Base-by-base conservation (phyloP, 1,140 invertebrate species). In the Trichonephila clavipes region DNA sequence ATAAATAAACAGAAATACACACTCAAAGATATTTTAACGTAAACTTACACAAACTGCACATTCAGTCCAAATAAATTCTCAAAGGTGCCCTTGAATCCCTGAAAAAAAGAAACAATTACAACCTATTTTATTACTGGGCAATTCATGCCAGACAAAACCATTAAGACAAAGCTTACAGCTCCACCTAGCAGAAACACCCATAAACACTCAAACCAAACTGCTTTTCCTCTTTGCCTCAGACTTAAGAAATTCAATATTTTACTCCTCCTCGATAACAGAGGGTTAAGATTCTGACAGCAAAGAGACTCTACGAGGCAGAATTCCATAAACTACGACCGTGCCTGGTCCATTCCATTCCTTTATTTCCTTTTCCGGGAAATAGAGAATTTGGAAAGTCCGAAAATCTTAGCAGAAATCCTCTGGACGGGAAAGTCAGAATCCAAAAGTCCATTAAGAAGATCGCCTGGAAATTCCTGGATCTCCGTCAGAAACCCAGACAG, bases 391-490 rank as follows among this genome's bases (percentile, higher is more conserved):
- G 44, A n/a, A 12, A 58, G 51, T 58, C 82, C 44, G 82, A 83
- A 58, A 83, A 58, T 58, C 61, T 87, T 87, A 21, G 24, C 59
- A 19, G 85, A 40, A 87, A 87, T 62, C 28, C 85, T 40, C 12
- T 2, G 14, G 85, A 59, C 59, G 51, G 61, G 19, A 40, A 87
- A 19, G 59, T 16, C 24, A 87, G 24, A 28, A 87, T 64, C 85
- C 16, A 24, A 18, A 69, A 21, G 59, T 87, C 85, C 85, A 87
- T 87, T 87, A 87, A 87, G 28, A 34, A 28, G 85, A 64, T 64
- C n/a, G 24, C 24, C 14, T 28, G 18, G 85, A 64, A 87, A 64
- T 62, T 87, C 28, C 85, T 10, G 85, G 85, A 87, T 87, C 61
- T 28, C 59, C 72, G 21, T n/a, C 66, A 69, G n/a, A 69, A 69